Conservation (phyloP, 2,113 vertebrate genomes). For the Varanus komodoensis region DNA sequence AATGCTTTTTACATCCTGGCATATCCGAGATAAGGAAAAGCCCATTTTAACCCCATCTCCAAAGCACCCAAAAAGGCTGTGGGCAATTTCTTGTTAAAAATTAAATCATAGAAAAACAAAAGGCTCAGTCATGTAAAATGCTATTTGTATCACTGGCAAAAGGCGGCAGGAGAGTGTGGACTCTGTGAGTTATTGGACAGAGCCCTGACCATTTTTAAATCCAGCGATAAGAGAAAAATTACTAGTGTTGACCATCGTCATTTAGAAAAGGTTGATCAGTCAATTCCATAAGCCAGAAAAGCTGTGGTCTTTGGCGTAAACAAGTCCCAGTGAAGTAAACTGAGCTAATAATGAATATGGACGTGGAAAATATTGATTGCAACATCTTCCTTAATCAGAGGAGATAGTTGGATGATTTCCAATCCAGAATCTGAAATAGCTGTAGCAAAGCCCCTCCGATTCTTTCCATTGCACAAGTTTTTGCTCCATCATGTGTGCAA, state of each 20-base stretch:
- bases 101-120: slow-evolving; percentile 62
- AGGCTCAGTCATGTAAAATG: slow-evolving; percentile 59
- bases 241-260: slow-evolving; percentile 3
- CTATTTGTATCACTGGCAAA: slow-evolving; percentile 50
- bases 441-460: too few species aligned
- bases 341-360: neutral
- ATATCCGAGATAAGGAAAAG: slow-evolving; percentile 48
- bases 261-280: neutral
- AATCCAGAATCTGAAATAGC: too few species aligned
- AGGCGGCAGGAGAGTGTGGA: neutral
- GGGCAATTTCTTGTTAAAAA: slow-evolving; percentile 67
- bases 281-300: neutral
- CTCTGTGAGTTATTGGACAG: slow-evolving; percentile 55
- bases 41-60: slow-evolving; percentile 54
- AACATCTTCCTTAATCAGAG: neutral
- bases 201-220: slow-evolving; percentile 33
- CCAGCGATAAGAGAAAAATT: slow-evolving; percentile 31
- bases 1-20: slow-evolving; percentile 48
- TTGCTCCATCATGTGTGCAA: too few species aligned
- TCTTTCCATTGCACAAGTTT: too few species aligned
- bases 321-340: neutral
- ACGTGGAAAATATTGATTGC: neutral
- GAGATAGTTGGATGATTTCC: too few species aligned
- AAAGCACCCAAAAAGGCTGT: slow-evolving; percentile 58
- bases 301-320: neutral